Evolutionary conservation across 2,113 vertebrate species (phyloP), one percentile per base, ranked within the genome.

Genomic region (Seriola dumerili): DNA sequence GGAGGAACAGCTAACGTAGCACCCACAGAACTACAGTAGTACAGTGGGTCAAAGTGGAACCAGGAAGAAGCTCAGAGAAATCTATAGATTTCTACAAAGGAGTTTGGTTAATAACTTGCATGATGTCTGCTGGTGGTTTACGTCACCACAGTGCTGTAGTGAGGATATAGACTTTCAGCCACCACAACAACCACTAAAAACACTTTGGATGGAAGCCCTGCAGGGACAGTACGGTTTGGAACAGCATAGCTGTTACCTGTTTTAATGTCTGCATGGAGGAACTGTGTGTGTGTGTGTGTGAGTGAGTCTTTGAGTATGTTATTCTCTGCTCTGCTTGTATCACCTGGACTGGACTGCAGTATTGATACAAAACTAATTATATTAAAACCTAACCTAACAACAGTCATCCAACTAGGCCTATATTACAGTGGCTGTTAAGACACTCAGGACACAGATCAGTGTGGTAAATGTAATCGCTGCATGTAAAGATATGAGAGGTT

Each of bases 351-450:
- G 50, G 34, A 76, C 58, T 29, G 59, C 58, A 55, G 11, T 81
- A 90, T 88, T 25, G 85, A 86, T 77, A 65, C 12, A 10, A n/a
- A 4, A 29, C 74, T 80, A 88, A 84, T 90, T 85, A 80, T 77
- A 55, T 78, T 82, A 84, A 81, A 57, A 25, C 54, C n/a, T 23
- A 90, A 79, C 59, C 72, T 63, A 83, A 83, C 76, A 77, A 77
- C 62, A 88, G 71, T 78, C 66, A 84, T 74, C 78, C 70, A 75
- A 12, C 61, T 64, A 77, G 68, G 76, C 64, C 71, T 78, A 84
- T 19, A 50, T 19, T 50, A 13, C 13, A 13, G 11, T 44, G 3
- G 42, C 42, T 44, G 42, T 58, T 44, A 21, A 57, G 19, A 65
- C 25, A 29, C 48, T 21, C 36, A 70, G 42, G 34, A 52, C 63